Base-by-base conservation (phyloP, 2,888 invertebrate species). In the Amphipoea lucens region DNA sequence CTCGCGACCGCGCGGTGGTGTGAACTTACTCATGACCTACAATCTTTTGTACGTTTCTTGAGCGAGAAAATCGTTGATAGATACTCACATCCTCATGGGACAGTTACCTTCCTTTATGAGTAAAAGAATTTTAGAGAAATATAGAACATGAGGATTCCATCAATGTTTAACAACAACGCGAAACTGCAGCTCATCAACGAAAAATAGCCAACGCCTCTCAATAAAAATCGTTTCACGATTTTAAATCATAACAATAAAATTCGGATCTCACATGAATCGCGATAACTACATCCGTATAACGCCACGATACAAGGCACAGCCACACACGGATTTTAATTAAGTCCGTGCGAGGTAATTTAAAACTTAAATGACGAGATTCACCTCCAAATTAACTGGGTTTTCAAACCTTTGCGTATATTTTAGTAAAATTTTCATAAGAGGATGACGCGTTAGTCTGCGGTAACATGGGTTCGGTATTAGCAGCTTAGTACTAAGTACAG, bases 271-370 rank as follows among this genome's bases (percentile, higher is more conserved):
- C 77, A 66, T 45, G 29, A 62, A 51, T 66, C 69, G 40, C 40
- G 9, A 42, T 40, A 9, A 45, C 77, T 54, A 72, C 86, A 74
- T 60, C 74, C 83, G 45, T 54, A 65, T 11, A 48, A 11, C n/a
- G 9, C 14, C 23, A 4, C 40, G 11, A n/a, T 70, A 65, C 66
- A 60, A 63, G n/a, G 12, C 17, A 51, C 40, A 17, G 54, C 70
- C 73, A 45, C 83, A 84, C 68, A 74, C 78, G 74, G 63, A 65
- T 86, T 78, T 78, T 86, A 82, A 84, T 84, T 73, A 86, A 84
- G 69, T 86, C 72, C 74, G 54, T 65, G 72, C 42, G 74, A 75
- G 68, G 85, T 75, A 78, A 84, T 84, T 84, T 78, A 73, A 84
- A 86, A 84, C 86, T 82, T 86, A 83, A 82, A 84, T 86, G 78